Conservation (phyloP, 2,113 vertebrate species). For the Sinocyclocheilus anshuiensis region DNA sequence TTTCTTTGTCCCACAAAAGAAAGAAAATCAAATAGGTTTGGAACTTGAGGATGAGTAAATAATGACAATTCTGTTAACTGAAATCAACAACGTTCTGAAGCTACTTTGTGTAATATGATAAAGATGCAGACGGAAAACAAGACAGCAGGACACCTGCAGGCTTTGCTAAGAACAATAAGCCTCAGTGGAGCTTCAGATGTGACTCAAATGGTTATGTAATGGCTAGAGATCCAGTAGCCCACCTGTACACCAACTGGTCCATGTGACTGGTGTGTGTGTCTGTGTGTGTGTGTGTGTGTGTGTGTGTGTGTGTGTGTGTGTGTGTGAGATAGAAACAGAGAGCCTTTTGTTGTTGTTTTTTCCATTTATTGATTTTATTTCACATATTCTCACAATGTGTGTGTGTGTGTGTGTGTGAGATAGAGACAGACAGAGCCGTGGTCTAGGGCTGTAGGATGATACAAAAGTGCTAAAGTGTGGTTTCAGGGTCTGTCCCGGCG, state of each 20-base stretch:
- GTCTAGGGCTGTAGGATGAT: constrained; percentile 27
- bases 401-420: neutral
- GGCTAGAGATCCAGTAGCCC: neutral
- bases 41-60: neutral
- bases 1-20: neutral
- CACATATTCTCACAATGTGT: too few species aligned
- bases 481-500: constrained; percentile 11
- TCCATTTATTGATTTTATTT: too few species aligned
- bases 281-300: neutral
- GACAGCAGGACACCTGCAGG: neutral
- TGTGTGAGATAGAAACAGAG: too few species aligned
- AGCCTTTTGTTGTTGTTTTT: too few species aligned
- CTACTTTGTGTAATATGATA: neutral
- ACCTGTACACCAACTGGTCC: constrained; percentile 17
- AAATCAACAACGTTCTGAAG: neutral
- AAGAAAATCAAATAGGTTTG: neutral
- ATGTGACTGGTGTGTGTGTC: constrained; percentile 2
- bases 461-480: constrained; percentile 36
- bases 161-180: constrained; percentile 5
- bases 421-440: neutral
- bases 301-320: too few species aligned
- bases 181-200: constrained; percentile 20
- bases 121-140: neutral
- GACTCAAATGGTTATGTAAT: constrained; percentile 46
- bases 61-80: neutral